These are phyloP conservation scores for Hippocampus kuda DNA, from an alignment of 2,797 vertebrate genomes.

Conservation along the genomic window DNA sequence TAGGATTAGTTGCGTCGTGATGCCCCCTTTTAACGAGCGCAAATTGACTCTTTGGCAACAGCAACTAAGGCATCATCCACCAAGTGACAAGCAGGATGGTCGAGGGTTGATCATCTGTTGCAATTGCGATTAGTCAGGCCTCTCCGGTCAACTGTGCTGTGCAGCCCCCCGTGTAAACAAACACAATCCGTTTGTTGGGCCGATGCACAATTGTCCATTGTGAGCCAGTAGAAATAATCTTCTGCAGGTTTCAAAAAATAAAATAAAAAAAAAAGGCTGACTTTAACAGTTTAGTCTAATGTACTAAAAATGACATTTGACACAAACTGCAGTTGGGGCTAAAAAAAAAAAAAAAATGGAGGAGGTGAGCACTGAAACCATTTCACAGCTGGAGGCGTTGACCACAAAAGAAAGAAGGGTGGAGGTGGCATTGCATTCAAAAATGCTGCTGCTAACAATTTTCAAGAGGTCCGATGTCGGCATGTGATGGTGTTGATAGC, in stretches of 20 bases:
- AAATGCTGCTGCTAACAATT: no score
- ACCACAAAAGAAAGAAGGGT: no score
- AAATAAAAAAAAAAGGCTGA: conserved; percentile 8
- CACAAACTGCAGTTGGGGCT: no score
- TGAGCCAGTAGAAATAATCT: conserved; percentile 9
- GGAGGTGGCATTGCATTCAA: no score
- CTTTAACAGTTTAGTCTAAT: conserved; percentile 29
- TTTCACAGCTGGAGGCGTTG: no score
- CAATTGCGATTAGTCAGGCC: conserved; percentile 31
- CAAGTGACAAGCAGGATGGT: conserved; percentile 9
- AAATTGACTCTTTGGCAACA: conserved; percentile 55
- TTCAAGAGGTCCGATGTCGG: no score
- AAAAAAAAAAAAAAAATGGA: no score
- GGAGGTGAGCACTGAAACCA: no score
- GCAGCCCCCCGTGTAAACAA: conserved; percentile 38
- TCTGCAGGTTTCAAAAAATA: conserved; percentile 22
- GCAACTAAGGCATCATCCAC: conserved; percentile 12
- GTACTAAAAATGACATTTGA: background rate
- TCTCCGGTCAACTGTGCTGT: conserved; percentile 29
- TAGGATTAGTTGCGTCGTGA: conserved; percentile 41
- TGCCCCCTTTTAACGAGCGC: conserved; percentile 53
- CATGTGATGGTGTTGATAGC: no score
- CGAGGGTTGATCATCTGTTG: conserved; percentile 28
- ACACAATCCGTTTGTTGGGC: conserved; percentile 34
- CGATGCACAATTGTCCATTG: conserved; percentile 35